Conservation (phyloP, 2,113 vertebrate genomes). For the Chlamydotis undulata region DNA sequence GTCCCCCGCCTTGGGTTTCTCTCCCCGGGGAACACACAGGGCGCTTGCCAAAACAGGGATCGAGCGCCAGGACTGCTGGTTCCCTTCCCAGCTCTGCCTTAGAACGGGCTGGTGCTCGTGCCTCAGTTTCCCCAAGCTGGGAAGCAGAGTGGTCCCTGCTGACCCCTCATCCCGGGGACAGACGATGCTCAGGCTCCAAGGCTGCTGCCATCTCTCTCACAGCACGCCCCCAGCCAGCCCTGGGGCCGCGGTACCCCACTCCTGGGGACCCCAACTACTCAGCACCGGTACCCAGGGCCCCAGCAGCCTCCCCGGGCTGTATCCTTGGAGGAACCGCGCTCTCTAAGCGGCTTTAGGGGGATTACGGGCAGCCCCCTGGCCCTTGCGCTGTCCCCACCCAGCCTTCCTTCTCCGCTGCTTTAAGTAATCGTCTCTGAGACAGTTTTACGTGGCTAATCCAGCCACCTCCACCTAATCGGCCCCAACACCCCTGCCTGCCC, state of each 20-base stretch:
- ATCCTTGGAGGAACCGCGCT: conserved; percentile 25
- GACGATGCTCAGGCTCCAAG: accelerated
- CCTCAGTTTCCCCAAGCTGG: not conserved
- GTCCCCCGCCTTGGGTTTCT: not conserved
- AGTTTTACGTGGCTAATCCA: conserved; percentile 26
- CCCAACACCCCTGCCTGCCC: not conserved
- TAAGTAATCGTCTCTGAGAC: conserved; percentile 49
- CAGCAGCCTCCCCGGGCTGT: not conserved
- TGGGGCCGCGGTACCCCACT: accelerated
- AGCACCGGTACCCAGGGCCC: not conserved
- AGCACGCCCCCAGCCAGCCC: not conserved
- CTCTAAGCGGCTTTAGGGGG: conserved; percentile 38
- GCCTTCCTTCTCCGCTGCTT: conserved; percentile 25
- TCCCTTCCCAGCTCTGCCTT: no score
- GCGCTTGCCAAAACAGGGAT: accelerated
- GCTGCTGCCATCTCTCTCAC: accelerated
- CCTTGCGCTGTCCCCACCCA: conserved; percentile 14
- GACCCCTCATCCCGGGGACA: accelerated
- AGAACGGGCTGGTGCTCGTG: accelerated
- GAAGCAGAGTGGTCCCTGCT: accelerated
- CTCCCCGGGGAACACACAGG: accelerated
- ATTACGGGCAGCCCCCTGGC: conserved; percentile 29
- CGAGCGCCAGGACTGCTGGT: accelerated
- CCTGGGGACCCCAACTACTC: accelerated
- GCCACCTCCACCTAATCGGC: conserved; percentile 50